phyloP scores from a whole-genome alignment of 2,113 vertebrate genomes.

The Chamaea fasciata region DNA sequence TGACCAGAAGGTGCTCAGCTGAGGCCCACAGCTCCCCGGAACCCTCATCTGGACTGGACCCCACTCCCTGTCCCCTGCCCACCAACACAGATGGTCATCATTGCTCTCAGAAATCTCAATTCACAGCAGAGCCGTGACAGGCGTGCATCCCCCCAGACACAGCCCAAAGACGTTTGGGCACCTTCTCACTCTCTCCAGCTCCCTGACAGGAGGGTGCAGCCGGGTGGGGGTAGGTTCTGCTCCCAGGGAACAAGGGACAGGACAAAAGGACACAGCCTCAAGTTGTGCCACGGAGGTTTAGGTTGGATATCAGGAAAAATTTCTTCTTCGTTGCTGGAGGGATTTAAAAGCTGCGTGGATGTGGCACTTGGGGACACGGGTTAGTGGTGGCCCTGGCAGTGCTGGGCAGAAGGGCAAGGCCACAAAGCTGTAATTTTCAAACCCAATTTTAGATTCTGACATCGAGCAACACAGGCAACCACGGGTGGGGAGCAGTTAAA shows the following conservation, averaged over 20 bases:
- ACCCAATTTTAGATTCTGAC: background rate
- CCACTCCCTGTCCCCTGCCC: background rate
- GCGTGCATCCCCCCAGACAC: background rate
- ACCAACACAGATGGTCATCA: accelerated
- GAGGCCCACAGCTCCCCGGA: background rate
- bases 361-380: background rate
- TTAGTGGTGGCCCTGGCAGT: background rate
- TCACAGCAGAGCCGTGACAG: background rate
- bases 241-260: background rate
- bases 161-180: background rate
- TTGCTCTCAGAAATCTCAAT: background rate
- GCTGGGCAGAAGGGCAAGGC: background rate
- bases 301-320: background rate
- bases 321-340: background rate
- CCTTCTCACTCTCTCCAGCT: background rate
- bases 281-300: background rate
- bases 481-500: background rate
- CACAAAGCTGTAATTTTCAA: background rate
- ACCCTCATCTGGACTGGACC: background rate
- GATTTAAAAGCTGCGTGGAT: background rate
- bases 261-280: background rate
- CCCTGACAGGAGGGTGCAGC: background rate
- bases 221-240: background rate
- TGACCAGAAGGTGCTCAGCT: background rate
- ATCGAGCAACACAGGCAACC: background rate